phyloP scores from a whole-genome alignment of 2,797 vertebrate genomes.

The Micropoecilia bifurca region DNA sequence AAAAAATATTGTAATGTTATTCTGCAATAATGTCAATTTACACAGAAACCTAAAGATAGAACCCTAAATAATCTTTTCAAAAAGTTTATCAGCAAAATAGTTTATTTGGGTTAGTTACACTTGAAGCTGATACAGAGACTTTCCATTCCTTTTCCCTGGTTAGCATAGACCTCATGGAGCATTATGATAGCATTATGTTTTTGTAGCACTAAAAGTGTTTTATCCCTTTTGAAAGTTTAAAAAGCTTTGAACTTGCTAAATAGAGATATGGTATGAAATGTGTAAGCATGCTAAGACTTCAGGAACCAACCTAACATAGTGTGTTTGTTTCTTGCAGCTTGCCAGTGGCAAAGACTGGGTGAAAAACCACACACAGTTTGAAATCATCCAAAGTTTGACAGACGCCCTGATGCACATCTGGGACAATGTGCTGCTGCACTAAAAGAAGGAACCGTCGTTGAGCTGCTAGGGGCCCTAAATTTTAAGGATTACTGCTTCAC shows the following conservation, averaged over 20 bases:
- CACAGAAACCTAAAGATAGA: no score
- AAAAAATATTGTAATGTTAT: no score
- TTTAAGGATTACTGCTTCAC: background rate
- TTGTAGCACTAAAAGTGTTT: constrained; percentile 29
- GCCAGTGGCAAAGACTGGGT: constrained; percentile 17
- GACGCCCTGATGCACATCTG: constrained; percentile 7
- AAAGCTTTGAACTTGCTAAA: constrained; percentile 41
- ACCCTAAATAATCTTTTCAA: no score
- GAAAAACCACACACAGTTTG: constrained; percentile 11
- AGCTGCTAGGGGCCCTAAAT: constrained; percentile 16
- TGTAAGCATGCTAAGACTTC: constrained; percentile 48
- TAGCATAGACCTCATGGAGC: background rate
- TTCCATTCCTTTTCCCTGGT: constrained; percentile 13
- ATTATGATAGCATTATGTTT: constrained; percentile 3
- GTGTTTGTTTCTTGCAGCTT: constrained; percentile 21
- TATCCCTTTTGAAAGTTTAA: constrained; percentile 23
- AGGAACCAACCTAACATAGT: constrained; percentile 11
- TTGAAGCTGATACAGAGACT: background rate
- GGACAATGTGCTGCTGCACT: constrained; percentile 29
- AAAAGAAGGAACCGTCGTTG: constrained; percentile 25
- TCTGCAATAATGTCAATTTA: no score
- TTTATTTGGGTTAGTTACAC: no score
- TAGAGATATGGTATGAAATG: constrained; percentile 15
- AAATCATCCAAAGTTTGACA: constrained; percentile 24
- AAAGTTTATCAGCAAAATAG: no score